Evolutionary conservation across 2,888 invertebrate genomes (phyloP).

Genomic region (Rhagium mordax): DNA sequence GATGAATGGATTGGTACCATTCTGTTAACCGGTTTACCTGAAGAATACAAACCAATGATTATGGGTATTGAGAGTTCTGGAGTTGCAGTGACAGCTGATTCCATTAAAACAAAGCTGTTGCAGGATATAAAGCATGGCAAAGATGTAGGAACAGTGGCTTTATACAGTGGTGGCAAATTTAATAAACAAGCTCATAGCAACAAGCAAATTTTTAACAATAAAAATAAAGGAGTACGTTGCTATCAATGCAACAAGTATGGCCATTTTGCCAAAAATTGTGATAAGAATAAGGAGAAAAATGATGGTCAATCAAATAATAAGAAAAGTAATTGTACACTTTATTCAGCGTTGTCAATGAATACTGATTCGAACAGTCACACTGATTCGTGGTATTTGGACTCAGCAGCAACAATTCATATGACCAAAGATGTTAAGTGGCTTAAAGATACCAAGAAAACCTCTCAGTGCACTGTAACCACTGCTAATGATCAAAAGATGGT

Average conservation of each 20-base stretch:
- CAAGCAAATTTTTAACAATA: neutral
- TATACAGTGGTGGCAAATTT: neutral
- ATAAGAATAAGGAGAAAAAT: slow-evolving; percentile 12
- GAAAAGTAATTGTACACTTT: slow-evolving; percentile 9
- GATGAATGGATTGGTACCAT: slow-evolving; percentile 41
- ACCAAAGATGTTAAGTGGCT: neutral
- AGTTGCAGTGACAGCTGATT: too few relatives aligned
- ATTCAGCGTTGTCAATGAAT: slow-evolving; percentile 5
- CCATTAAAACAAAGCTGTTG: too few relatives aligned
- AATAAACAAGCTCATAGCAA: neutral
- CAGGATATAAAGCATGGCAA: neutral
- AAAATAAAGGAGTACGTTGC: slow-evolving; percentile 6
- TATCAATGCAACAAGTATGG: slow-evolving; percentile 34
- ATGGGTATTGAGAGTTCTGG: too few relatives aligned
- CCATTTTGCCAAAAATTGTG: slow-evolving; percentile 31
- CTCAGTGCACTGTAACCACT: slow-evolving; percentile 7
- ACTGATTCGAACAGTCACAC: too few relatives aligned
- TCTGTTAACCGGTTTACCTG: slow-evolving; percentile 50
- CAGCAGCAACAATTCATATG: neutral
- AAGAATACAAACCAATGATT: slow-evolving; percentile 49
- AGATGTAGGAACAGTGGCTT: neutral
- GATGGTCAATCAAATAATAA: neutral
- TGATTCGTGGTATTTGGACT: slow-evolving; percentile 1
- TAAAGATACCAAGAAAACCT: slow-evolving; percentile 1
- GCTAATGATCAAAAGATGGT: slow-evolving; percentile 25